These are phyloP conservation scores for Kradibia gibbosae DNA, from an alignment of 1,140 invertebrate genomes.

Conservation along the genomic window DNA sequence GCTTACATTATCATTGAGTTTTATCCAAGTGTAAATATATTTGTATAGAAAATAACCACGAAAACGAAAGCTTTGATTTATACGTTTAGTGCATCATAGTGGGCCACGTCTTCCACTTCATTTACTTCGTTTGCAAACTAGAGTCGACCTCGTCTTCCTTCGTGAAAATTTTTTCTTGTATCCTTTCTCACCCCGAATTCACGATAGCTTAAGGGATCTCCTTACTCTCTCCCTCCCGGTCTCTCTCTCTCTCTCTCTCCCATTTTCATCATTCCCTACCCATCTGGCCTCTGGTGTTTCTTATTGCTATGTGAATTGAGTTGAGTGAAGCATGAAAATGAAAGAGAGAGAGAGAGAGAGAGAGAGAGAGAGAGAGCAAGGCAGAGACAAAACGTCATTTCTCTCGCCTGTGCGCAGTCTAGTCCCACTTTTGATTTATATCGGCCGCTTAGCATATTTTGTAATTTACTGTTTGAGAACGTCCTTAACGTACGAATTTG, in stretches of 20 bases:
- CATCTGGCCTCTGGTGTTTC: not conserved
- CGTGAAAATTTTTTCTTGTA: not conserved
- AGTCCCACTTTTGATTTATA: conserved; percentile 70
- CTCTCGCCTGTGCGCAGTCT: conserved; percentile 31
- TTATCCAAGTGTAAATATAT: too few species aligned
- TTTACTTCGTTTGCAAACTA: conserved; percentile 69
- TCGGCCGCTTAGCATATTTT: conserved; percentile 68
- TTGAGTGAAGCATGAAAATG: not conserved
- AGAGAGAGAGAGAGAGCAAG: not conserved
- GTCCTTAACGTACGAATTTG: conserved; percentile 63
- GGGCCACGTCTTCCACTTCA: conserved; percentile 60
- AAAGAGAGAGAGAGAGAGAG: not conserved
- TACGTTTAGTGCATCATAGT: not conserved
- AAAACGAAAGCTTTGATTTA: conserved; percentile 25
- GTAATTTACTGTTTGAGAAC: conserved; percentile 67
- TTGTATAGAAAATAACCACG: too few species aligned
- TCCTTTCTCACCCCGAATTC: conserved; percentile 26
- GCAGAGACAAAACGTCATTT: not conserved
- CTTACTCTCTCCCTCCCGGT: not conserved
- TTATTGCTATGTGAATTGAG: not conserved
- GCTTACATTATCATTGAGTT: too few species aligned
- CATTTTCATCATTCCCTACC: not conserved
- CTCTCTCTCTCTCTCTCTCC: conserved; percentile 1
- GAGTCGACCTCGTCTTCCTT: conserved; percentile 15
- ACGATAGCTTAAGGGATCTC: conserved; percentile 4